phyloP scores from a whole-genome alignment of 2,113 vertebrate species.

The Salvator merianae region DNA sequence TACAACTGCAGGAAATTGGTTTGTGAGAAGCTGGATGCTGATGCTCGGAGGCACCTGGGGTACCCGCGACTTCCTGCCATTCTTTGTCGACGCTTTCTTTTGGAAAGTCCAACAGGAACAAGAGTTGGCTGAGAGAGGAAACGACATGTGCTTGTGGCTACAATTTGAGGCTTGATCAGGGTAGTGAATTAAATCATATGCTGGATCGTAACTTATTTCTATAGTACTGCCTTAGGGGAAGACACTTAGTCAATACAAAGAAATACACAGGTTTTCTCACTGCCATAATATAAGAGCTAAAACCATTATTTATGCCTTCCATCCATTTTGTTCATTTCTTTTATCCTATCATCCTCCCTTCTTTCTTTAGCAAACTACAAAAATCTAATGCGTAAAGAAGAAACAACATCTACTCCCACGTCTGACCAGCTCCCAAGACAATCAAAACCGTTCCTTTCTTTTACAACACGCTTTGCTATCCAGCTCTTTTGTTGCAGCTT shows the following conservation, averaged over 20 bases:
- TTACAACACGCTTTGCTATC: neutral
- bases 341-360: neutral
- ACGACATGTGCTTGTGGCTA: neutral
- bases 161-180: neutral
- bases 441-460: rapidly evolving
- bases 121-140: neutral
- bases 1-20: no score
- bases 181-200: no score
- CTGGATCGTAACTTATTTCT: neutral
- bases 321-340: neutral
- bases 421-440: neutral
- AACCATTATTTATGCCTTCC: neutral
- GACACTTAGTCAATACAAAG: neutral
- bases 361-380: conserved; percentile 5
- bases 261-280: neutral
- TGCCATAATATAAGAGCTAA: neutral
- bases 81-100: no score
- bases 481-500: neutral
- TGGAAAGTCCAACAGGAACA: no score
- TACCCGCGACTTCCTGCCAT: no score
- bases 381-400: neutral
- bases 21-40: neutral
- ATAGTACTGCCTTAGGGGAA: neutral
- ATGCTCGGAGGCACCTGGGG: neutral
- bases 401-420: neutral